phyloP scores from a whole-genome alignment of 1,140 invertebrate genomes.

The Sarcophaga peregrina region DNA sequence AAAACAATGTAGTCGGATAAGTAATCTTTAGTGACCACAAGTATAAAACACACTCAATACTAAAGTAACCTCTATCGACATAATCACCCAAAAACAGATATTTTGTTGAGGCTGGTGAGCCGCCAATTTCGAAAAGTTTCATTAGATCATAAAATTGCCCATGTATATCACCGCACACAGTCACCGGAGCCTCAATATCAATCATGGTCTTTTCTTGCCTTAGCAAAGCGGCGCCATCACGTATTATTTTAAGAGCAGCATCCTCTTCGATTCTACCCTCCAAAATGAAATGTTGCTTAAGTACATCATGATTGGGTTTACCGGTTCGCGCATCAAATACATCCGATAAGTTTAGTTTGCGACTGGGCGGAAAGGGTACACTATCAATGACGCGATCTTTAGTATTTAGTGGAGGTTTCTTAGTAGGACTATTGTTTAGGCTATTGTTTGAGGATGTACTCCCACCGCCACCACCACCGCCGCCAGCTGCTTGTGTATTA shows the following conservation, averaged over 20 bases:
- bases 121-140: slow-evolving; percentile 99
- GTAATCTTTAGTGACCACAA: slow-evolving; percentile 99
- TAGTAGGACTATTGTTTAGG: slow-evolving; percentile 54
- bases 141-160: slow-evolving; percentile 99
- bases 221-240: slow-evolving; percentile 95
- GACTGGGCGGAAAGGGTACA: slow-evolving; percentile 97
- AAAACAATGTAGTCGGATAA: slow-evolving; percentile 96
- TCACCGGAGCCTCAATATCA: slow-evolving; percentile 98
- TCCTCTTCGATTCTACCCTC: slow-evolving; percentile 98
- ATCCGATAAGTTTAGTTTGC: slow-evolving; percentile 94
- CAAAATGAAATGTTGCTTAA: slow-evolving; percentile 99
- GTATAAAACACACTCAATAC: slow-evolving; percentile 94
- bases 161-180: slow-evolving; percentile 99
- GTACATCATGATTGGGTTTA: slow-evolving; percentile 94
- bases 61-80: slow-evolving; percentile 89
- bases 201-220: slow-evolving; percentile 99
- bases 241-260: slow-evolving; percentile 96
- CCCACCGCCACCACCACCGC: slow-evolving; percentile 43
- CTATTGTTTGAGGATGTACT: slow-evolving; percentile 14
- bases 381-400: slow-evolving; percentile 65
- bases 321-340: slow-evolving; percentile 95
- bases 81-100: slow-evolving; percentile 99
- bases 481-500: slow-evolving; percentile 24
- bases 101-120: slow-evolving; percentile 96
- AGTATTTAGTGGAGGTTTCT: slow-evolving; percentile 61